Evolutionary conservation across 2,888 invertebrate genomes (phyloP), one percentile per base, ranked within the genome.

Genomic region (Anarsia innoxiella): DNA sequence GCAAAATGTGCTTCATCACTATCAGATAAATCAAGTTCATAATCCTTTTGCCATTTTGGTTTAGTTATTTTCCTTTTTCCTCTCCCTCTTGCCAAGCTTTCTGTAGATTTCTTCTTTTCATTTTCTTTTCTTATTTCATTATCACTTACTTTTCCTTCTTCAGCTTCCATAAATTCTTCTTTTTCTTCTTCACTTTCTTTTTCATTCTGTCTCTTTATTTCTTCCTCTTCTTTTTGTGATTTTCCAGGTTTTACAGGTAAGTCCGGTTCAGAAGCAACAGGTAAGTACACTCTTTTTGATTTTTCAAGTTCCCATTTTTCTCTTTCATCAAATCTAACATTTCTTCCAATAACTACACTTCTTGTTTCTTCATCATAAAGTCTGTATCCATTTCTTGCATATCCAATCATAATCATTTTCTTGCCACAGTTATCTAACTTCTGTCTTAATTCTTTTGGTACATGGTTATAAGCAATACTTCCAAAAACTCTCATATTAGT

Each of bases 401-500:
- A 40, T 27, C 41, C 41, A 11, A 41, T 31, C 31, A 41, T 23
- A 4, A 37, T 35, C 37, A 41, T 28, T n/a, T 36, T 38, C 29
- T 38, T 38, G 0, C 38, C 29, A 14, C 2, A 3, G n/a, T 23
- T 12, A 25, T 42, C 42, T 2, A 43, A 15, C 14, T 40, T 40
- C 6, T 32, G 19, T 19, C 44, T 23, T 1, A 36, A 23, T 23
- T 39, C 31, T 33, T 41, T 39, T 23, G 46, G 44, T 6, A 50
- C 25, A 38, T 47, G 45, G 8, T 41, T 39, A 33, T 31, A 48
- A 9, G 49, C 49, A 25, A 31, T 40, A 27, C 49, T 40, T 1
- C 46, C 46, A 44, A 51, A 48, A 4, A 44, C 39, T 40, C 38
- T 25, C 11, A 50, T 28, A 23, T 50, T 48, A 9, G 30, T 11